phyloP scores from a whole-genome alignment of 2,888 invertebrate species.

The Thymelicus lineola region DNA sequence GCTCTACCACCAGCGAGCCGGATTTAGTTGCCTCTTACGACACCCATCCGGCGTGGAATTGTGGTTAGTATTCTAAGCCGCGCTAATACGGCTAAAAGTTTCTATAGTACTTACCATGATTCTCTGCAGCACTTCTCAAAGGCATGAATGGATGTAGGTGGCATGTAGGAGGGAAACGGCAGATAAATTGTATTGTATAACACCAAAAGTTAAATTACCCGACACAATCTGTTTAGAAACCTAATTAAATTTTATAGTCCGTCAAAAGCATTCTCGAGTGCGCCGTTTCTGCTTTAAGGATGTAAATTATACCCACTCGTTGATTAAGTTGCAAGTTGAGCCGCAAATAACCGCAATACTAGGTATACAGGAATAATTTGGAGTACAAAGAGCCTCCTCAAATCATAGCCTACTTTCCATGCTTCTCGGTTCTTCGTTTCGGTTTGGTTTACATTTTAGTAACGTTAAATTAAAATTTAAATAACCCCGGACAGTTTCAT shows the following conservation, averaged over 20 bases:
- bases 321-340: not conserved
- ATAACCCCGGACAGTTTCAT: too few species aligned
- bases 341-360: not conserved
- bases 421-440: too few species aligned
- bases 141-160: too few species aligned
- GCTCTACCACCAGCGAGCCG: too few species aligned
- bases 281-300: constrained; percentile 7
- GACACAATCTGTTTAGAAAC: constrained; percentile 29
- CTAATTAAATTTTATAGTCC: constrained; percentile 31
- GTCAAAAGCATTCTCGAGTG: constrained; percentile 3
- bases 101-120: not conserved
- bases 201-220: constrained; percentile 21
- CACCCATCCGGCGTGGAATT: too few species aligned
- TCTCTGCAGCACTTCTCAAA: not conserved
- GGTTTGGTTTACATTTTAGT: too few species aligned
- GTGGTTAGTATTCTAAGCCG: too few species aligned
- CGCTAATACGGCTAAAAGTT: too few species aligned
- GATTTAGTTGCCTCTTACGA: too few species aligned
- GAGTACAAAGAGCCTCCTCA: too few species aligned
- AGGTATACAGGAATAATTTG: not conserved
- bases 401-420: too few species aligned
- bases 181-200: constrained; percentile 11
- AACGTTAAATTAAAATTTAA: too few species aligned
- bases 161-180: not conserved
- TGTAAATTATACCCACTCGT: not conserved